A percentile compares a stretch with the other conserved stretches of the same genome.
phyloP scores from a whole-genome alignment of 2,797 vertebrate genomes.

The Austrolebias charrua region DNA sequence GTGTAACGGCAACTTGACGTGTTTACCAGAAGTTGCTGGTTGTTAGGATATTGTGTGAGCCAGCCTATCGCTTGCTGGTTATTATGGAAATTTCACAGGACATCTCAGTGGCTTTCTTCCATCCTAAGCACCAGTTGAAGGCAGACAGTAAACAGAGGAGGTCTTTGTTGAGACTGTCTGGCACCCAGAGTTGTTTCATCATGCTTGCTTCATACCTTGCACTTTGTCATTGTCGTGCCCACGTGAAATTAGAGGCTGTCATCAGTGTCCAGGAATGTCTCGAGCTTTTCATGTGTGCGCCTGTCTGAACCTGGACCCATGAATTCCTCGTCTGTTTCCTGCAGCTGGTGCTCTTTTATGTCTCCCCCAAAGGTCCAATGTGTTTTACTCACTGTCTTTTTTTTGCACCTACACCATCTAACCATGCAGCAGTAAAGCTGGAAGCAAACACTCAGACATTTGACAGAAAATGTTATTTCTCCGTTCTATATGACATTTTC shows the following conservation, averaged over 20 bases:
- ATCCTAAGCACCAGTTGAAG: slow-evolving; percentile 22
- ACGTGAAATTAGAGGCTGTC: slow-evolving; percentile 34
- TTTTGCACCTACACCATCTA: neutral
- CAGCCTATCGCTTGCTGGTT: slow-evolving; percentile 20
- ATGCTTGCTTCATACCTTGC: neutral
- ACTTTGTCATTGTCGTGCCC: slow-evolving; percentile 34
- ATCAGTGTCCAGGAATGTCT: slow-evolving; percentile 24
- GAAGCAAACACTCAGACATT: slow-evolving; percentile 7
- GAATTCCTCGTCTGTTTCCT: no score
- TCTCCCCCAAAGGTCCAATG: neutral
- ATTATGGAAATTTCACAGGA: slow-evolving; percentile 49
- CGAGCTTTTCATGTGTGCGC: slow-evolving; percentile 3
- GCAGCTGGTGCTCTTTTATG: neutral
- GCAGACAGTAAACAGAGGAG: slow-evolving; percentile 47
- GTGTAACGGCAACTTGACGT: slow-evolving; percentile 45
- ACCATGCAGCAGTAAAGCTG: slow-evolving; percentile 7
- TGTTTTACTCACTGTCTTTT: neutral
- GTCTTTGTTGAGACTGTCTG: slow-evolving; percentile 53
- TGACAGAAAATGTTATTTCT: slow-evolving; percentile 11
- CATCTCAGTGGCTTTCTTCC: slow-evolving; percentile 22
- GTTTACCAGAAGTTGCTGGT: slow-evolving; percentile 56
- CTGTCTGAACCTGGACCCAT: slow-evolving; percentile 16
- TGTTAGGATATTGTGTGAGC: slow-evolving; percentile 52
- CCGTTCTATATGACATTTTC: slow-evolving; percentile 3
- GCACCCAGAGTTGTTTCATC: slow-evolving; percentile 30